Conservation (phyloP, 2,888 invertebrate species). For the Smittia aterrima region DNA sequence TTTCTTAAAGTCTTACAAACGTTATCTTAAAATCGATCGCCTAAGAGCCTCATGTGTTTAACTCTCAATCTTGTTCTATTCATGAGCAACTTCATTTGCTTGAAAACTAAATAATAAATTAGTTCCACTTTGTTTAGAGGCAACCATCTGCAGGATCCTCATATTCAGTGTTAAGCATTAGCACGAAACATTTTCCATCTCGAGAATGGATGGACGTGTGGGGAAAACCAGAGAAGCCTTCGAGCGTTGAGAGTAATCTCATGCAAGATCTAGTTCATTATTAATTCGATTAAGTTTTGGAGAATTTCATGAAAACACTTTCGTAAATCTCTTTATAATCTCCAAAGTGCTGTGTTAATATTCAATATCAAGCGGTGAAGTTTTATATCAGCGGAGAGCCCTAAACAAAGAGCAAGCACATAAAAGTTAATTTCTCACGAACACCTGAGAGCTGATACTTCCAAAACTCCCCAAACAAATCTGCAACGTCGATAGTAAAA, state of each 20-base stretch:
- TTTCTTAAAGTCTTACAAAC: no score
- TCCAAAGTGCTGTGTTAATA: not conserved
- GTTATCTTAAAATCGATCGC: no score
- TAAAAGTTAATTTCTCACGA: slow-evolving; percentile 19
- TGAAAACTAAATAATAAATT: not conserved
- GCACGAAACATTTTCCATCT: not conserved
- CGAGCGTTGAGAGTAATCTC: no score
- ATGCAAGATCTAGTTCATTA: not conserved
- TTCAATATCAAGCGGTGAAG: no score
- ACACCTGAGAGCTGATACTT: slow-evolving; percentile 4
- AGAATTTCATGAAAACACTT: not conserved
- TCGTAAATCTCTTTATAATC: not conserved
- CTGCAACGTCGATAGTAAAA: not conserved
- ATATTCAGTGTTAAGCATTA: not conserved
- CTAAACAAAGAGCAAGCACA: no score
- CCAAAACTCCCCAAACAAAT: not conserved
- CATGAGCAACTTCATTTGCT: not conserved
- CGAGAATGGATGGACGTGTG: no score
- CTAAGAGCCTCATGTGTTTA: not conserved
- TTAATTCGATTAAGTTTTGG: not conserved
- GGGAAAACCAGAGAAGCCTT: no score
- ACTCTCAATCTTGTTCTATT: not conserved
- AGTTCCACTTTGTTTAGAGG: not conserved
- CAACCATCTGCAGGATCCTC: not conserved
- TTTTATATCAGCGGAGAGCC: no score